Evolutionary conservation across 2,797 vertebrate genomes (phyloP).

Genomic region (Schizopygopsis malacanthus): DNA sequence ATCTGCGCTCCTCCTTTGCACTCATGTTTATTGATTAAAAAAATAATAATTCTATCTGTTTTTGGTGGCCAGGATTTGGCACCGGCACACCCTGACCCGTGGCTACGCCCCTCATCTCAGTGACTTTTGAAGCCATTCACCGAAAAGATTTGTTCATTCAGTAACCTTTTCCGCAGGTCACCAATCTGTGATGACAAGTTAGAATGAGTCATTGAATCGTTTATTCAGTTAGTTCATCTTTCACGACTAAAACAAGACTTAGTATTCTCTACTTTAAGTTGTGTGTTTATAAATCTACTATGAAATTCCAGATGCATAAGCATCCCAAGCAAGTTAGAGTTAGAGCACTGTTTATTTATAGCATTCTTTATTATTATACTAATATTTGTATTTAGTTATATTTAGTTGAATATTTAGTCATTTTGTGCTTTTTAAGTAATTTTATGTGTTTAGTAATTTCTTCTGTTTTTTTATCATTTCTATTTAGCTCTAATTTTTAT

Average conservation of each 20-base stretch:
- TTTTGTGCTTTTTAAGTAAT: neutral
- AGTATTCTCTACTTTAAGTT: neutral
- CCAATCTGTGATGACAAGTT: neutral
- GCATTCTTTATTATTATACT: neutral
- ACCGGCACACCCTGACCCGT: no score
- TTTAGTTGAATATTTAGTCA: neutral
- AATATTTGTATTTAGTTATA: neutral
- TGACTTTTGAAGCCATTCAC: constrained; percentile 21
- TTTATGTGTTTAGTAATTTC: no score
- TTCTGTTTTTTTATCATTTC: neutral
- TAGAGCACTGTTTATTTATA: neutral
- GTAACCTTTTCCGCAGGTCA: neutral
- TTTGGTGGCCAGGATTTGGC: no score
- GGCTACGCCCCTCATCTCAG: no score
- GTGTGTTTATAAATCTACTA: neutral
- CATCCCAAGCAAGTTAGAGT: neutral
- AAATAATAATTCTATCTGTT: no score
- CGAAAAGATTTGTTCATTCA: neutral
- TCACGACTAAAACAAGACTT: neutral
- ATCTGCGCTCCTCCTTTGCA: no score
- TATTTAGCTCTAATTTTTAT: neutral
- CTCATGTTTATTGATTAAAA: no score
- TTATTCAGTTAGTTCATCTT: neutral
- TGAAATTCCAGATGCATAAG: neutral
- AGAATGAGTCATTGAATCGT: neutral